Conservation (phyloP, 2,797 vertebrate genomes). For the Decapterus maruadsi region DNA sequence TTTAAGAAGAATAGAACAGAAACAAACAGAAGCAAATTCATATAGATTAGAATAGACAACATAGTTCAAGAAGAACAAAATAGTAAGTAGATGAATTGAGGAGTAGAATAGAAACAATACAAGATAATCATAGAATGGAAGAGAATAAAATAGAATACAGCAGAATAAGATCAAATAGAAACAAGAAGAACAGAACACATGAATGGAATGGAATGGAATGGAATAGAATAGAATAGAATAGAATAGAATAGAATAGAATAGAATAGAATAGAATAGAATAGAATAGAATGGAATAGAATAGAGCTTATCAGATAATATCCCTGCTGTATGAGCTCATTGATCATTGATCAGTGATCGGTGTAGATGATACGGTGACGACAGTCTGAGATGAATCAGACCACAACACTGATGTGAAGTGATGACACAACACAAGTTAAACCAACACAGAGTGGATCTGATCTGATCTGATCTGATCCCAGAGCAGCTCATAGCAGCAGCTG, state of each 20-base stretch:
- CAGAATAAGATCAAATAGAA: not conserved
- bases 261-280: not conserved
- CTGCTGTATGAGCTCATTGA: not conserved
- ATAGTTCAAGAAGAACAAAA: not conserved
- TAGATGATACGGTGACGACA: not conserved
- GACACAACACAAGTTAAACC: not conserved
- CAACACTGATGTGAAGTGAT: not conserved
- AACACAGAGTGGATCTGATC: no score
- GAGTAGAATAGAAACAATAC: no score
- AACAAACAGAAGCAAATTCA: no score
- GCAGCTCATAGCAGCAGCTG: constrained; percentile 15
- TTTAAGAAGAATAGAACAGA: no score
- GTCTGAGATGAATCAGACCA: not conserved
- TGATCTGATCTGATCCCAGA: constrained; percentile 2
- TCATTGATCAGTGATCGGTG: not conserved
- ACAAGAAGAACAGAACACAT: no score
- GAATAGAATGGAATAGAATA: not conserved
- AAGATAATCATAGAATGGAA: no score
- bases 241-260: not conserved
- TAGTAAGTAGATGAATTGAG: no score
- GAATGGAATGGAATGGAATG: not conserved
- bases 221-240: not conserved
- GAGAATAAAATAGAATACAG: no score
- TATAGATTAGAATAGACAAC: not conserved
- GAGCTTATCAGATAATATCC: not conserved